Percentiles rank a stretch among this genome's conserved stretches.
Conservation (phyloP, 2,888 invertebrate genomes). For the Isotomurus palustris region DNA sequence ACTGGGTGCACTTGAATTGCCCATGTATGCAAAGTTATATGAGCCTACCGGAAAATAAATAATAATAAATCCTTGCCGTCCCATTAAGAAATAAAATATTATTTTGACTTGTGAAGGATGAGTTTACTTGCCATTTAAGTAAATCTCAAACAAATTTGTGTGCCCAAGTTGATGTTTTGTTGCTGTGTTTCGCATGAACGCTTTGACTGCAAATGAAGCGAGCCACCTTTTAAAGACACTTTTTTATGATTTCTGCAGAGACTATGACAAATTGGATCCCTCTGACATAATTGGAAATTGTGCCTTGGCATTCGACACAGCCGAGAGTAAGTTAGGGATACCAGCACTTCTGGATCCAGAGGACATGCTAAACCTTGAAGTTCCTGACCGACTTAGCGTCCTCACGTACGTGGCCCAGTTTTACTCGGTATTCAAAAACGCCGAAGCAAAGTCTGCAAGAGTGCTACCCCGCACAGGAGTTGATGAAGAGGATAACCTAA, state of each 20-base stretch:
- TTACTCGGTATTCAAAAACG: constrained; percentile 40
- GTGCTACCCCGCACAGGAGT: constrained; percentile 15
- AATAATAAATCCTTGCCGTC: too few species aligned
- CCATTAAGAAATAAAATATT: too few species aligned
- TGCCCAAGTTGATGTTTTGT: too few species aligned
- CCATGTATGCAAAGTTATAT: too few species aligned
- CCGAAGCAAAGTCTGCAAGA: constrained; percentile 33
- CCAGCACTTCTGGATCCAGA: constrained; percentile 36
- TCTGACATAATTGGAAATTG: constrained; percentile 44
- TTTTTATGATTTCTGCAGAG: constrained; percentile 40
- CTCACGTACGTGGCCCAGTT: constrained; percentile 45
- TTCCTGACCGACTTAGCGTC: constrained; percentile 44
- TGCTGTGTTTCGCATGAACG: too few species aligned
- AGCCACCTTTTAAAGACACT: too few species aligned
- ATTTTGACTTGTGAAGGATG: too few species aligned
- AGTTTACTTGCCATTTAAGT: too few species aligned
- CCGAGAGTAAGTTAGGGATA: constrained; percentile 44
- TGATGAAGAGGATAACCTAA: constrained; percentile 28
- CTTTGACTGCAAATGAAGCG: too few species aligned
- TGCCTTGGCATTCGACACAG: constrained; percentile 43
- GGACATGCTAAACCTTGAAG: constrained; percentile 40
- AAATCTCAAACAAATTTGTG: too few species aligned
- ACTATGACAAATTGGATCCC: constrained; percentile 43
- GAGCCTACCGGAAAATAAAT: too few species aligned
- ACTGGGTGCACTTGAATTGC: too few species aligned